Evolutionary conservation across 2,888 invertebrate species (phyloP).

Genomic region (Plebejus melissa): DNA sequence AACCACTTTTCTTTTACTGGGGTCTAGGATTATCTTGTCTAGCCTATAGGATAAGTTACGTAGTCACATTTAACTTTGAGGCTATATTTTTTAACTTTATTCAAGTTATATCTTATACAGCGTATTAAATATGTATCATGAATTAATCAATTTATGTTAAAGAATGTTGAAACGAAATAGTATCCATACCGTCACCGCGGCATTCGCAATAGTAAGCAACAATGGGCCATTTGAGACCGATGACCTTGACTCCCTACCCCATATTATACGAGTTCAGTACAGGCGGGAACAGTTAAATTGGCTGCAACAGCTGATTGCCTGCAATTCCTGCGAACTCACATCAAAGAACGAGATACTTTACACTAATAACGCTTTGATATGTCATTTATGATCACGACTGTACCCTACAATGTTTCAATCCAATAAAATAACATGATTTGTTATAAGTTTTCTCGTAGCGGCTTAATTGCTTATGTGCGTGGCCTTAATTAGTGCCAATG

Average conservation of each 20-base stretch:
- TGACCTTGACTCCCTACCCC: conserved; percentile 24
- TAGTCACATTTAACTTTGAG: too few relatives aligned
- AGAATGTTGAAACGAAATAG: neutral
- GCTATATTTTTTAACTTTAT: too few relatives aligned
- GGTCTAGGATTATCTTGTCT: too few relatives aligned
- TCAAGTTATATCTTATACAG: too few relatives aligned
- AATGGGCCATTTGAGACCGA: conserved; percentile 2
- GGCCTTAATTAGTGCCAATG: conserved; percentile 17
- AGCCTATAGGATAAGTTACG: too few relatives aligned
- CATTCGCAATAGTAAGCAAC: neutral
- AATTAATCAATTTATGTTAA: neutral
- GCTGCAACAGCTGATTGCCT: conserved; percentile 16
- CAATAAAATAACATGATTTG: conserved; percentile 28
- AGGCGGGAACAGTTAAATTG: conserved; percentile 5
- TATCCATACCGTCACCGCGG: neutral
- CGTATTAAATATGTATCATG: too few relatives aligned
- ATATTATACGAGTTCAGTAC: conserved; percentile 12
- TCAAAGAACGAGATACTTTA: conserved; percentile 8
- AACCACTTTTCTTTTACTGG: too few relatives aligned
- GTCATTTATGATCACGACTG: conserved; percentile 43
- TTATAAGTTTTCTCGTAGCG: conserved; percentile 29
- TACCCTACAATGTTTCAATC: conserved; percentile 49
- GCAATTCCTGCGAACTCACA: conserved; percentile 10
- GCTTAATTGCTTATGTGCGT: conserved; percentile 21
- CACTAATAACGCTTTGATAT: conserved; percentile 5